Evolutionary conservation across 2,113 vertebrate genomes (phyloP).

Genomic region (Sterna hirundo): DNA sequence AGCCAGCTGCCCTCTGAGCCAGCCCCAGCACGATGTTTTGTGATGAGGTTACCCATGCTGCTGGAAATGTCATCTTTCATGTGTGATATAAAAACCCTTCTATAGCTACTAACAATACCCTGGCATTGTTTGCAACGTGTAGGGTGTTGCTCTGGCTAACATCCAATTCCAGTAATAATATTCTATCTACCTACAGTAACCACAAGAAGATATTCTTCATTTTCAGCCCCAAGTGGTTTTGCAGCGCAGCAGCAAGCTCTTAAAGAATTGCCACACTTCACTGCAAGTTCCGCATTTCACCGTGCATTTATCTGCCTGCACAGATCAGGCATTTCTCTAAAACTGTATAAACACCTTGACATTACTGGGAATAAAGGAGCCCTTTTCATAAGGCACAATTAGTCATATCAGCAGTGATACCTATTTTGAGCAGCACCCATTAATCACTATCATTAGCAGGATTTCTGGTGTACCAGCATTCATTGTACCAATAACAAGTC

Average conservation of each 20-base stretch:
- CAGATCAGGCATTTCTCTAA: neutral
- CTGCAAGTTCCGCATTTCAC: neutral
- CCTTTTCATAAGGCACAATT: conserved; percentile 18
- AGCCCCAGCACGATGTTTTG: neutral
- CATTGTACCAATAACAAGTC: conserved; percentile 37
- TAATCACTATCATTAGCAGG: conserved; percentile 59
- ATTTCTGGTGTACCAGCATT: conserved; percentile 48
- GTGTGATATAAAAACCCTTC: conserved; percentile 25
- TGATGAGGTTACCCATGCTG: conserved; percentile 9
- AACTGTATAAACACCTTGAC: conserved; percentile 23
- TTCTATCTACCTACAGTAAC: conserved; percentile 34
- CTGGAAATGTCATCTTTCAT: conserved; percentile 60
- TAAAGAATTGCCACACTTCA: neutral
- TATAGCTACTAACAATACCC: conserved; percentile 41
- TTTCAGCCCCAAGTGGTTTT: neutral
- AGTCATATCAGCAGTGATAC: conserved; percentile 25
- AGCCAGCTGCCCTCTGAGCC: neutral
- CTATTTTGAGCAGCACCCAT: conserved; percentile 39
- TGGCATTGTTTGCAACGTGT: neutral
- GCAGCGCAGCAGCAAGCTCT: neutral
- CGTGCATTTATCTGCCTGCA: neutral
- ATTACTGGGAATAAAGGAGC: conserved; percentile 5
- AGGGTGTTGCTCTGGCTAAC: conserved; percentile 15
- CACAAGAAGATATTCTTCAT: neutral
- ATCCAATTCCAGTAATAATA: neutral